Evolutionary conservation across 2,797 vertebrate genomes (phyloP).

Genomic region (Cynodonichthys magdalenae): DNA sequence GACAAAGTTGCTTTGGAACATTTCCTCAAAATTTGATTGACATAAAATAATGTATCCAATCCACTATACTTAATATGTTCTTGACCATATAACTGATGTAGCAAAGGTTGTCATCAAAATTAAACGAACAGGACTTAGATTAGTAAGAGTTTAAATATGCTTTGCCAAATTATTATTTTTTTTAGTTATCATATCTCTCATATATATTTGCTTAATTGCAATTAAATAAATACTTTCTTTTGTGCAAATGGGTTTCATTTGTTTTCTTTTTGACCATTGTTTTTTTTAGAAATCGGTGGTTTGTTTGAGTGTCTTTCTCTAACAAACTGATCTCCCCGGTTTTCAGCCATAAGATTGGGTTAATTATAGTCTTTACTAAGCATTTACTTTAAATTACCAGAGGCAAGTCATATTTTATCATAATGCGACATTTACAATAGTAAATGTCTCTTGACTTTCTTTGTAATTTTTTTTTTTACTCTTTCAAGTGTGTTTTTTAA

Average conservation of each 20-base stretch:
- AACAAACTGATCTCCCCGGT: conserved; percentile 9
- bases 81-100: no score
- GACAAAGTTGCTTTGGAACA: no score
- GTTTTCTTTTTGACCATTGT: no score
- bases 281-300: background rate
- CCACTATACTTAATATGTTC: no score
- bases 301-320: conserved; percentile 1
- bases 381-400: conserved; percentile 6
- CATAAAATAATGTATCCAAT: no score
- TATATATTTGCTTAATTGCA: background rate
- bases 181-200: background rate
- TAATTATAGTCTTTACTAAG: background rate
- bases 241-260: background rate
- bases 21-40: no score
- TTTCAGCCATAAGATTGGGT: conserved; percentile 1
- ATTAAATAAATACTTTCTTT: background rate
- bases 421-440: conserved; percentile 5
- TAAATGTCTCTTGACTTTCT: conserved; percentile 5
- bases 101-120: no score
- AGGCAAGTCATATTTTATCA: background rate
- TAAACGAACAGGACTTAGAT: background rate
- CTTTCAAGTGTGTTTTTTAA: background rate
- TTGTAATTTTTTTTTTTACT: background rate
- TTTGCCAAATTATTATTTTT: background rate
- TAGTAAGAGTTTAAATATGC: background rate